Evolutionary conservation across 2,888 invertebrate species (phyloP).

Genomic region (Zhengitettix transpicula): DNA sequence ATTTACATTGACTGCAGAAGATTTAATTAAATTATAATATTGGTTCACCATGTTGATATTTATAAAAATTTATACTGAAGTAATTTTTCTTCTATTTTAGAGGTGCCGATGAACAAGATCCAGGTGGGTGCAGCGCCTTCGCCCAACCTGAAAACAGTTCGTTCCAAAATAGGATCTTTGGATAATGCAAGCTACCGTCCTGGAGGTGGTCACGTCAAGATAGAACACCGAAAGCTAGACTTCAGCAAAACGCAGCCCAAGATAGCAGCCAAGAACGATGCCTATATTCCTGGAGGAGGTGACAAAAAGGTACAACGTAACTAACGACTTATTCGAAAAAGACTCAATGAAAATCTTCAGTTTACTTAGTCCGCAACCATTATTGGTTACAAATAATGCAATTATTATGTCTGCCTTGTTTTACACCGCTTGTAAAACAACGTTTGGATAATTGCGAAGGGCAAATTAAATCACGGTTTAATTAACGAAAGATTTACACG

Average conservation of each 20-base stretch:
- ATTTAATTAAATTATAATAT: too few relatives aligned
- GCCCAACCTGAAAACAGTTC: constrained; percentile 80
- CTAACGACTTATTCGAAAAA: not conserved
- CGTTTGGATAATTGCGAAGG: too few relatives aligned
- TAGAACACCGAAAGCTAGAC: constrained; percentile 73
- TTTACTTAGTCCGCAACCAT: too few relatives aligned
- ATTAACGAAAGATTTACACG: too few relatives aligned
- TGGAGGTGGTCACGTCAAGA: constrained; percentile 74
- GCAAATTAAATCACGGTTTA: too few relatives aligned
- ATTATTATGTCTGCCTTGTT: too few relatives aligned
- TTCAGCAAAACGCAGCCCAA: constrained; percentile 69
- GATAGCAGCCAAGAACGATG: constrained; percentile 83
- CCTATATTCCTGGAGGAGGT: constrained; percentile 72
- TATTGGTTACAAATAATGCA: too few relatives aligned
- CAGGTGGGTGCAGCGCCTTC: constrained; percentile 85
- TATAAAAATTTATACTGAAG: too few relatives aligned
- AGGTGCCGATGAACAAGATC: constrained; percentile 83
- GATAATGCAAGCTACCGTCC: constrained; percentile 81
- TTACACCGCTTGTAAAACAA: too few relatives aligned
- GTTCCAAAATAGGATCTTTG: constrained; percentile 81
- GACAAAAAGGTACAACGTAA: constrained; percentile 60
- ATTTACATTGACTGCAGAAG: too few relatives aligned
- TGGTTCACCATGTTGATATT: too few relatives aligned
- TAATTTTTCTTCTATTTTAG: constrained; percentile 26
- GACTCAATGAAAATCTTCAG: too few relatives aligned